Evolutionary conservation across 2,888 invertebrate genomes (phyloP).

Genomic region (Apodemia zela): DNA sequence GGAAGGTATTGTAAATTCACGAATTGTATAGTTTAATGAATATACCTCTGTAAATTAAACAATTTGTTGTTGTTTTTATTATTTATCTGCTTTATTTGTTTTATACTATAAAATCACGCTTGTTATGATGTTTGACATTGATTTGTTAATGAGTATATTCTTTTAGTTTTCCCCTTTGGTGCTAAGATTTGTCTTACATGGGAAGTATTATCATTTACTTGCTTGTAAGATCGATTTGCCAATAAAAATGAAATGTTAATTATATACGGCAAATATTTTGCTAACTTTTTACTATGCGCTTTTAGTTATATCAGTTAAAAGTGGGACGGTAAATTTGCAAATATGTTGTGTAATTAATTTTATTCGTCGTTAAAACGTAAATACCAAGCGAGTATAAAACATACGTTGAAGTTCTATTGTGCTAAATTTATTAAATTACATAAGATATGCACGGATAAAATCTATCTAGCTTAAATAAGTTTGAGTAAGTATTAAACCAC

Average conservation of each 20-base stretch:
- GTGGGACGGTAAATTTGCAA: no score
- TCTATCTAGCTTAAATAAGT: no score
- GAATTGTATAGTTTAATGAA: slow-evolving; percentile 25
- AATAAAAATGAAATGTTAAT: neutral
- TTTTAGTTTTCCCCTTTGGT: slow-evolving; percentile 8
- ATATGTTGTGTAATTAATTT: no score
- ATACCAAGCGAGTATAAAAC: no score
- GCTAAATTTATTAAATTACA: no score
- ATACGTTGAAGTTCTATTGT: no score
- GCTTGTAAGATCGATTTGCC: neutral
- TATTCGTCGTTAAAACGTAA: no score
- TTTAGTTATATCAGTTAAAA: no score
- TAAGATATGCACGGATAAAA: no score
- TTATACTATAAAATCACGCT: slow-evolving; percentile 15
- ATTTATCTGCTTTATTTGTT: slow-evolving; percentile 17
- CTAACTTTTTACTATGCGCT: no score
- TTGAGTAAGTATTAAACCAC: no score
- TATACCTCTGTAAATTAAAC: slow-evolving; percentile 28
- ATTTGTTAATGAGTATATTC: slow-evolving; percentile 6
- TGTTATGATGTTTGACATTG: slow-evolving; percentile 15
- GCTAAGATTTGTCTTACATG: slow-evolving; percentile 15
- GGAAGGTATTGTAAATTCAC: slow-evolving; percentile 28
- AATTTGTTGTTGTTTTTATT: slow-evolving; percentile 29
- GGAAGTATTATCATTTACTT: neutral
- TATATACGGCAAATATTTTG: neutral